Evolutionary conservation across 2,797 vertebrate genomes (phyloP), one percentile per base, ranked within the genome.

Genomic region (Thunnus albacares): DNA sequence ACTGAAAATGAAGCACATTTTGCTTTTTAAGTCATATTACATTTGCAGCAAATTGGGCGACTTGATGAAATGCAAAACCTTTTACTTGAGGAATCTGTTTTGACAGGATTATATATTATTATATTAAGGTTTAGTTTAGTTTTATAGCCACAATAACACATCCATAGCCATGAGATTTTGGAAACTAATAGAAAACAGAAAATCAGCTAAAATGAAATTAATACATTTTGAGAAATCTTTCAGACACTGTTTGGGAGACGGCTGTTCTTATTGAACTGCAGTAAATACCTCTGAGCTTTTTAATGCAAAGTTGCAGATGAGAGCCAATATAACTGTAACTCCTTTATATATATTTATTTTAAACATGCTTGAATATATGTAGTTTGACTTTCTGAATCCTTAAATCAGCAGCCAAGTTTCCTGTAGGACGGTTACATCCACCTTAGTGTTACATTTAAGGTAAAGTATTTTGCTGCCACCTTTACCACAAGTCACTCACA

Each of bases 401-500:
- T 68, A 9, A 17, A 53, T 30, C n/a, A 26, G 66, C 3, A 15
- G 24, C 4, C 5, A 38, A 18, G 8, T 64, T 22, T 70, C 11
- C 11, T 18, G 52, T 1, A 45, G 24, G 57, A 52, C n/a, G 2
- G 41, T 61, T 18, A 52, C 15, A 28, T 24, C 57, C 22, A 65
- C 17, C 51, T 74, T 26, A 43, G 24, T 77, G 45, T 53, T 57
- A 38, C 28, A 66, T 43, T 68, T 28, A 14, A 67, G 49, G 47
- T 60, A 15, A 52, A 43, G 35, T 15, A 26, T 57, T 47, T 30
- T 2, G 3, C 69, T 22, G 51, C n/a, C 12, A 56, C 8, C 2
- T 41, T 75, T 2, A 60, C 24, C 26, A 24, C 22, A 5, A 68
- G 7, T 17, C 59, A 80, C 59, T 71, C 62, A 65, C n/a, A 78